These are phyloP conservation scores for Chlorocebus sabaeus DNA, from an alignment of 2,113 vertebrate genomes.

Conservation along the genomic window DNA sequence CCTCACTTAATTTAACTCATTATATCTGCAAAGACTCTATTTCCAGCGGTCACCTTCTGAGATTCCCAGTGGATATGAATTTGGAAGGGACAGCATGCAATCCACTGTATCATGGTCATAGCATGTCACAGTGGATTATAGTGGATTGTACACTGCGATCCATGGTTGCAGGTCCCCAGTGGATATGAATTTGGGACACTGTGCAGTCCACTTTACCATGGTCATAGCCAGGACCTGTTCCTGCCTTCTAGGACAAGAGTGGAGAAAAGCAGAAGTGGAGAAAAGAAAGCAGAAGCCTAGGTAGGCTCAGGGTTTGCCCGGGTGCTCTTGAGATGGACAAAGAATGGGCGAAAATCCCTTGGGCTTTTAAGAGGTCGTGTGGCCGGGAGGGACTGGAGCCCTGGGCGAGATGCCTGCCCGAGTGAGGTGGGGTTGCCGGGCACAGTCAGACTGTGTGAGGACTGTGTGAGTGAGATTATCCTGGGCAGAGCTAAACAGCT, in stretches of 20 bases:
- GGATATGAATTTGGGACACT: background rate
- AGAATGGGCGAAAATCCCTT: background rate
- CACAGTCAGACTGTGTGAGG: rapidly evolving
- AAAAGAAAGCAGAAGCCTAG: background rate
- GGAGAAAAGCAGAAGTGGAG: background rate
- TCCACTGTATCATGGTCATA: background rate
- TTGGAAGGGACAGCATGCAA: rapidly evolving
- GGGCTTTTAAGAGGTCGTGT: background rate
- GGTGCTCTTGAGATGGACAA: background rate
- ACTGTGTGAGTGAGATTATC: background rate
- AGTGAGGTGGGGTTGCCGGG: rapidly evolving
- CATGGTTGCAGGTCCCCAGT: background rate
- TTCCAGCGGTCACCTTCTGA: background rate
- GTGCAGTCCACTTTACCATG: rapidly evolving
- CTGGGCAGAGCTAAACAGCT: background rate
- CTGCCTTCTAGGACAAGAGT: background rate
- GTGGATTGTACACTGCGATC: too few species aligned
- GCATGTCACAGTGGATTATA: background rate
- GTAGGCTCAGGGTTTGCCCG: background rate
- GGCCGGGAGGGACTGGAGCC: background rate
- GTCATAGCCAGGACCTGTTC: background rate
- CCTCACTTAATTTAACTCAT: background rate
- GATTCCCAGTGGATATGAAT: background rate
- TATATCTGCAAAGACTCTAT: background rate
- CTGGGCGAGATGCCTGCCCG: background rate